Conservation (phyloP, 35 echinoderm and acorn worm genomes). For the Apostichopus californicus region DNA sequence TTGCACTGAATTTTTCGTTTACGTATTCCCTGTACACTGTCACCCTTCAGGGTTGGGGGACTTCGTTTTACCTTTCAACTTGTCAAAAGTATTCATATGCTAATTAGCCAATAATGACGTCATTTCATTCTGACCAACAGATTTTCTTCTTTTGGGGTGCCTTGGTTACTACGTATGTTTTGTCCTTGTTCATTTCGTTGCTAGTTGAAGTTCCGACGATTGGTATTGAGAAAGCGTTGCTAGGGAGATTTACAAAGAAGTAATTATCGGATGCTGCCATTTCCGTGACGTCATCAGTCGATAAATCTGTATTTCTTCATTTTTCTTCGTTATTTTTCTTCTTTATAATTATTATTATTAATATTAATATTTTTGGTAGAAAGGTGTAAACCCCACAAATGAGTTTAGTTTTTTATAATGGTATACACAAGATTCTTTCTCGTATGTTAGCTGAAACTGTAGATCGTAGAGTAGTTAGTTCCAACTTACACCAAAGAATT, state of each 20-base stretch:
- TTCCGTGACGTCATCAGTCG: not conserved
- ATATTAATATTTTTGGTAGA: too few species aligned
- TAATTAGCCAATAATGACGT: not conserved
- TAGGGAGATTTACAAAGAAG: conserved; percentile 7
- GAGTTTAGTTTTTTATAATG: too few species aligned
- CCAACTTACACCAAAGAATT: too few species aligned
- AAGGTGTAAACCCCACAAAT: too few species aligned
- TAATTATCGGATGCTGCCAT: not conserved
- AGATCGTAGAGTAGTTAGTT: too few species aligned
- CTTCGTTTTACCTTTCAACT: not conserved
- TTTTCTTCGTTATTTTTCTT: too few species aligned
- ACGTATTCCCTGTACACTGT: not conserved
- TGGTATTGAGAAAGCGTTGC: conserved; percentile 18
- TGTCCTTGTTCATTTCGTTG: conserved; percentile 37
- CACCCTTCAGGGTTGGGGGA: not conserved
- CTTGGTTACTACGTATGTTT: not conserved
- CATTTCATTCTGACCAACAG: not conserved
- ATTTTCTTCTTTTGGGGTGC: conserved; percentile 30
- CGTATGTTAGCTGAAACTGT: too few species aligned
- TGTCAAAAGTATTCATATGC: not conserved
- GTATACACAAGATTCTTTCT: too few species aligned
- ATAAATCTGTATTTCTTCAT: too few species aligned
- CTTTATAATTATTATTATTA: too few species aligned
- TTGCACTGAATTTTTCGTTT: too few species aligned
- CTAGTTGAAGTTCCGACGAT: conserved; percentile 16